These are phyloP conservation scores for Galeopsomyia nigrocyanea DNA, from an alignment of 2,888 invertebrate genomes.

Conservation along the genomic window DNA sequence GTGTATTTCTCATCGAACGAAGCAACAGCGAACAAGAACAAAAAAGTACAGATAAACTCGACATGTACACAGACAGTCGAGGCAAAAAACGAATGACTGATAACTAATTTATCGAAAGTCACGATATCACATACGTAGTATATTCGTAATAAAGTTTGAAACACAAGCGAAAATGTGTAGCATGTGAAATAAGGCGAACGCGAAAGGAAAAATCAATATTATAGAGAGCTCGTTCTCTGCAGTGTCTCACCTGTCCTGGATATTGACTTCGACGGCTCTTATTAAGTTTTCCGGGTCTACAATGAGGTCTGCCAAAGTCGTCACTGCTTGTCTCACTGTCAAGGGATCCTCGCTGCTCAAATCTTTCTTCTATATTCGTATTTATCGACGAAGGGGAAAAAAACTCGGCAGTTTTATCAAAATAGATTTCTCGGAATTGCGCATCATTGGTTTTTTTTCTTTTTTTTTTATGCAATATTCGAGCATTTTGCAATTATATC, in stretches of 20 bases:
- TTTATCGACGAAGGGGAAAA: constrained; percentile 30
- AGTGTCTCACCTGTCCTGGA: constrained; percentile 68
- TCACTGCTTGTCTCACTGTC: constrained; percentile 66
- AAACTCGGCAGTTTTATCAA: too few species aligned
- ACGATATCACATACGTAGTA: not conserved
- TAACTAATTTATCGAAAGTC: constrained; percentile 17
- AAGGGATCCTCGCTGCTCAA: constrained; percentile 62
- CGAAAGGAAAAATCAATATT: too few species aligned
- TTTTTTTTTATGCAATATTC: too few species aligned
- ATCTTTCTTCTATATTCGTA: constrained; percentile 62
- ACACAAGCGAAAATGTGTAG: not conserved
- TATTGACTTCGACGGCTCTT: constrained; percentile 66
- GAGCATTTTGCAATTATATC: too few species aligned
- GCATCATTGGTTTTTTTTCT: too few species aligned
- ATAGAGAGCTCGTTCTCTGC: constrained; percentile 1
- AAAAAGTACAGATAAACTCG: too few species aligned
- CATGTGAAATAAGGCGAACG: too few species aligned
- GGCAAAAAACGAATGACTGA: constrained; percentile 1
- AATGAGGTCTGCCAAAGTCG: constrained; percentile 67
- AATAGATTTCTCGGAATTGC: too few species aligned
- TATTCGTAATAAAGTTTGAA: too few species aligned
- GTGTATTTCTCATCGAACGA: too few species aligned
- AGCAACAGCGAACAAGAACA: too few species aligned
- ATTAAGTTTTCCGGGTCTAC: constrained; percentile 69
- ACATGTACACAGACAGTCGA: too few species aligned